Evolutionary conservation across 2,113 vertebrate genomes (phyloP), one percentile per base, ranked within the genome.

Genomic region (Chlamydotis undulata): DNA sequence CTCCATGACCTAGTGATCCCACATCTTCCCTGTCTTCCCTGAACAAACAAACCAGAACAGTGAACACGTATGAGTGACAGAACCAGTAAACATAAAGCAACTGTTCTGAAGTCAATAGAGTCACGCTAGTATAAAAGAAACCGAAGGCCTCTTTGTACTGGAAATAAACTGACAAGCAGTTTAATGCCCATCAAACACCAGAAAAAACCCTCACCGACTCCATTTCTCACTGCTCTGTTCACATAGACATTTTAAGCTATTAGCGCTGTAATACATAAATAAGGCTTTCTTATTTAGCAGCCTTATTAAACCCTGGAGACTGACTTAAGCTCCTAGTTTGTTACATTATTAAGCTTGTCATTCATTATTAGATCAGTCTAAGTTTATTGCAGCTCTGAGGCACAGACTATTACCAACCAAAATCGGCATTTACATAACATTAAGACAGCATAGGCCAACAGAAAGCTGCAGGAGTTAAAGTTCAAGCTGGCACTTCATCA

Each of bases 281-380:
- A 90, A 90, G 68, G 33, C 13, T 96, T 95, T 95, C 57, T 81
- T 93, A 92, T 81, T 93, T 95, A 84, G 80, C 86, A 90, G 90
- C 49, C 49, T 91, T 88, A 87, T 97, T 94, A 97, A 94, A 67
- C 93, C 67, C 91, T 35, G n/a, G 84, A 95, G 87, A 95, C 71
- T 86, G 76, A 91, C 64, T 94, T 74, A 89, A 90, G 63, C 64
- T 88, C 26, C 59, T 50, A 81, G 74, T 86, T 96, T 90, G 77
- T 88, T 94, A 89, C 61, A 52, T 90, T 96, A 90, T 96, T 96
- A 92, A 96, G 76, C 70, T 86, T 96, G 94, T 86, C 87, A 93
- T 86, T 97, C 87, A 90, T 94, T 96, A 95, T 90, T 90, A 96
- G 90, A 93, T 90, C 83, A 78, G 74, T 37, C 61, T 75, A 52